A percentile compares a stretch with the other conserved stretches of the same genome.
These are phyloP conservation scores for Tanytarsus gracilentus DNA, from an alignment of 2,888 invertebrate species.

Conservation along the genomic window DNA sequence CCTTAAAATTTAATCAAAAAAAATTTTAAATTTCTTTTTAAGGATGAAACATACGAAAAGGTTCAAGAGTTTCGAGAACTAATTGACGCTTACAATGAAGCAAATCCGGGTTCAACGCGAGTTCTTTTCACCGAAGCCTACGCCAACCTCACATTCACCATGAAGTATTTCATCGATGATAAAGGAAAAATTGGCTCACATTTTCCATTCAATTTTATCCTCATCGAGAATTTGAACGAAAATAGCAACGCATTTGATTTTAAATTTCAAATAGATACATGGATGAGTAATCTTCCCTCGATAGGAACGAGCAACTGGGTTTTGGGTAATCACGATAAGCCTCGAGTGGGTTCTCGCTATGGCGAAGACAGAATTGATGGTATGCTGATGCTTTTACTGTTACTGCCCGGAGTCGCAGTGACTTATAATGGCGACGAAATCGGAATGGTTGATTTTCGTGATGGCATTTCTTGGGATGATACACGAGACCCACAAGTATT, in stretches of 20 bases:
- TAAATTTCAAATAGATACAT: slow-evolving; percentile 49
- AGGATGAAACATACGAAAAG: slow-evolving; percentile 43
- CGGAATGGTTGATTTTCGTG: slow-evolving; percentile 49
- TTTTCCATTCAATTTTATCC: slow-evolving; percentile 61
- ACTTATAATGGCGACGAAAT: slow-evolving; percentile 79
- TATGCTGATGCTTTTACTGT: slow-evolving; percentile 71
- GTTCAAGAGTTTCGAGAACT: slow-evolving; percentile 44
- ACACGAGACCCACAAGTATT: slow-evolving; percentile 47
- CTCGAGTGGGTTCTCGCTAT: slow-evolving; percentile 58
- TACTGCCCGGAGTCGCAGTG: slow-evolving; percentile 75
- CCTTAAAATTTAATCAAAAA: neutral
- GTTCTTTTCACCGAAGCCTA: slow-evolving; percentile 51
- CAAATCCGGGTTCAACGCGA: slow-evolving; percentile 35
- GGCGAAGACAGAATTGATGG: slow-evolving; percentile 61
- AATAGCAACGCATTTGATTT: slow-evolving; percentile 48
- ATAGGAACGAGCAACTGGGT: slow-evolving; percentile 58
- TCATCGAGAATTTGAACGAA: slow-evolving; percentile 49
- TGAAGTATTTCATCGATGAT: slow-evolving; percentile 49
- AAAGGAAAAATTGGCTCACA: slow-evolving; percentile 45
- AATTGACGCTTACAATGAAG: slow-evolving; percentile 51
- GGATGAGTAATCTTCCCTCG: slow-evolving; percentile 49
- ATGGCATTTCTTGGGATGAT: slow-evolving; percentile 35
- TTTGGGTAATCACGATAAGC: slow-evolving; percentile 72
- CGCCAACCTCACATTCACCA: slow-evolving; percentile 44
- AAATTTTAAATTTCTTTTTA: slow-evolving; percentile 36